Percentiles rank a stretch among this genome's conserved stretches.
These are phyloP conservation scores for Lepidochitona cinerea DNA, from an alignment of 2,888 invertebrate species.

Conservation along the genomic window DNA sequence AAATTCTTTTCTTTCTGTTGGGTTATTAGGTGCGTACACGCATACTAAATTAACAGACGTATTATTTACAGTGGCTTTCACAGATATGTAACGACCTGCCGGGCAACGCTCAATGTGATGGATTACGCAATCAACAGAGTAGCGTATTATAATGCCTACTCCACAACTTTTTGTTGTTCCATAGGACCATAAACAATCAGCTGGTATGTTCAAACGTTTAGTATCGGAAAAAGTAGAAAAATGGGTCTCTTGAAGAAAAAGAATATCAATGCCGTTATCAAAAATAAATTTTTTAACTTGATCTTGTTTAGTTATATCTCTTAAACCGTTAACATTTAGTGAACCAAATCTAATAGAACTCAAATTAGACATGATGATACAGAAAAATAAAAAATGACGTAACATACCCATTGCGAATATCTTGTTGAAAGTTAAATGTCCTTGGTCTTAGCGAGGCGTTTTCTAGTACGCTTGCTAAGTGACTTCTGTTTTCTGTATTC, in stretches of 20 bases:
- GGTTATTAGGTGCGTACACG: neutral
- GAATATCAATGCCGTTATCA: neutral
- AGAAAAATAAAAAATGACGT: neutral
- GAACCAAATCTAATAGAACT: neutral
- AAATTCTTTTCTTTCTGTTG: neutral
- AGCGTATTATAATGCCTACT: neutral
- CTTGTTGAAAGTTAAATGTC: too few relatives aligned
- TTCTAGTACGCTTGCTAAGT: too few relatives aligned
- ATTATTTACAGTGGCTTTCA: neutral
- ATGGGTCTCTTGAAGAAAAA: neutral
- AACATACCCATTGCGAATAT: neutral
- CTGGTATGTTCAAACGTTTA: neutral
- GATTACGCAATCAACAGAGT: neutral
- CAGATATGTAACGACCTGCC: neutral
- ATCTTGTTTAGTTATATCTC: neutral
- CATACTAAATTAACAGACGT: neutral
- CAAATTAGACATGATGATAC: neutral
- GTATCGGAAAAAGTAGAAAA: neutral
- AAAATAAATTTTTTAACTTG: neutral
- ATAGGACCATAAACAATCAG: neutral
- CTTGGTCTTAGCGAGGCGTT: too few relatives aligned
- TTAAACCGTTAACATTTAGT: neutral
- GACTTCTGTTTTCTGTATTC: too few relatives aligned
- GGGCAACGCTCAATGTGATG: neutral
- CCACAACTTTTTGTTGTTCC: neutral